Conservation (phyloP, 2,888 invertebrate species). For the Sycophila texana region DNA sequence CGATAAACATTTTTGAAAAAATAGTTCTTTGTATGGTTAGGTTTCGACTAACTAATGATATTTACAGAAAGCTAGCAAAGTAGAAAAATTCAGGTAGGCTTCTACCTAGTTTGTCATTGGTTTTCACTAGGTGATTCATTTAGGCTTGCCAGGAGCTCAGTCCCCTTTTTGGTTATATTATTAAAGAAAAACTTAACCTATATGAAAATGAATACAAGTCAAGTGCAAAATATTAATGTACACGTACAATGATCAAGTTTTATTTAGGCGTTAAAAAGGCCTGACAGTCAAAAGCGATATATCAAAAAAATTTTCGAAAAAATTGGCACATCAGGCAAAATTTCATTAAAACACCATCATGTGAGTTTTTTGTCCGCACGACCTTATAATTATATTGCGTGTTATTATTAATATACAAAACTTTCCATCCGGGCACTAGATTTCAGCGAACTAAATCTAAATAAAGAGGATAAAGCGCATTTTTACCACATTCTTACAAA, state of each 20-base stretch:
- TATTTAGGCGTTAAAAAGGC: neutral
- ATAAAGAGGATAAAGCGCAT: neutral
- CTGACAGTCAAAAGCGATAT: conserved; percentile 5
- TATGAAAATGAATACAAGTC: neutral
- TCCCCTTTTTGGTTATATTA: neutral
- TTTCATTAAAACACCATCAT: conserved; percentile 27
- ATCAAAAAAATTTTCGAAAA: conserved; percentile 28
- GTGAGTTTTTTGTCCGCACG: conserved; percentile 22
- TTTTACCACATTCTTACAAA: conserved; percentile 18
- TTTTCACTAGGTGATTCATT: conserved; percentile 18
- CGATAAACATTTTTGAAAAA: conserved; percentile 41
- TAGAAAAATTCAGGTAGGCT: conserved; percentile 39
- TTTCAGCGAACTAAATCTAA: conserved; percentile 3
- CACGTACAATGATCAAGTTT: conserved; percentile 16
- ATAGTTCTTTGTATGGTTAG: conserved; percentile 39
- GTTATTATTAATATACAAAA: conserved; percentile 16
- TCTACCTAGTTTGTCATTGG: conserved; percentile 36
- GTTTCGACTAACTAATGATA: conserved; percentile 14
- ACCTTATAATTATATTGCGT: conserved; percentile 19
- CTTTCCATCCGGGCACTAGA: neutral
- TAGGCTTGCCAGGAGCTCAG: conserved; percentile 16
- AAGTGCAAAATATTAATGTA: conserved; percentile 24
- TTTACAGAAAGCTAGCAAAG: conserved; percentile 48
- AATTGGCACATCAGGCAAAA: conserved; percentile 52
- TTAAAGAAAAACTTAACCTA: neutral